Conservation (phyloP, 1,140 invertebrate genomes). For the Phenacoccus solenopsis region DNA sequence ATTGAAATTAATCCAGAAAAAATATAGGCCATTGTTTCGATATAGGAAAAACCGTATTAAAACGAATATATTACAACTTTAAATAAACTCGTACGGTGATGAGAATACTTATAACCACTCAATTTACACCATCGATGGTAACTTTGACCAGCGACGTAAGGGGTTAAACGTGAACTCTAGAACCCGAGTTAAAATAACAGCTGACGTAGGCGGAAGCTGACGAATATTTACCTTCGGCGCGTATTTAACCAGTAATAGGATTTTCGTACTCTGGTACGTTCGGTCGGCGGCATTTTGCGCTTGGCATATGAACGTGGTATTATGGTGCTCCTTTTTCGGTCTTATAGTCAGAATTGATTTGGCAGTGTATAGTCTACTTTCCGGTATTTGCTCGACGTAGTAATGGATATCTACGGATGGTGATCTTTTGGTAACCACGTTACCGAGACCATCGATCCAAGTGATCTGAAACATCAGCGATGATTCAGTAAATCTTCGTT, state of each 20-base stretch:
- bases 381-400: slow-evolving; percentile 32
- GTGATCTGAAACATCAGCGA: slow-evolving; percentile 54
- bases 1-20: no score
- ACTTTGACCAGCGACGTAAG: no score
- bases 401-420: neutral
- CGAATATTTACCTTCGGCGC: slow-evolving; percentile 67
- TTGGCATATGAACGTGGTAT: slow-evolving; percentile 81
- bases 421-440: slow-evolving; percentile 53
- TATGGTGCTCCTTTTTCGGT: slow-evolving; percentile 74
- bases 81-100: neutral
- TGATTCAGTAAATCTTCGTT: neutral
- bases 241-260: slow-evolving; percentile 70
- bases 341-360: slow-evolving; percentile 71
- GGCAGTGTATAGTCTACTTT: slow-evolving; percentile 66
- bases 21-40: no score
- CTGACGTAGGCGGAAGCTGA: no score
- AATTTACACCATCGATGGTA: no score
- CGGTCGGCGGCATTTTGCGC: slow-evolving; percentile 74
- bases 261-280: slow-evolving; percentile 61
- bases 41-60: no score
- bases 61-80: neutral
- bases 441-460: slow-evolving; percentile 70
- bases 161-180: no score
- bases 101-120: no score
- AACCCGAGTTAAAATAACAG: no score